phyloP scores from a whole-genome alignment of 2,888 invertebrate species.

The Chelonus formosanus region DNA sequence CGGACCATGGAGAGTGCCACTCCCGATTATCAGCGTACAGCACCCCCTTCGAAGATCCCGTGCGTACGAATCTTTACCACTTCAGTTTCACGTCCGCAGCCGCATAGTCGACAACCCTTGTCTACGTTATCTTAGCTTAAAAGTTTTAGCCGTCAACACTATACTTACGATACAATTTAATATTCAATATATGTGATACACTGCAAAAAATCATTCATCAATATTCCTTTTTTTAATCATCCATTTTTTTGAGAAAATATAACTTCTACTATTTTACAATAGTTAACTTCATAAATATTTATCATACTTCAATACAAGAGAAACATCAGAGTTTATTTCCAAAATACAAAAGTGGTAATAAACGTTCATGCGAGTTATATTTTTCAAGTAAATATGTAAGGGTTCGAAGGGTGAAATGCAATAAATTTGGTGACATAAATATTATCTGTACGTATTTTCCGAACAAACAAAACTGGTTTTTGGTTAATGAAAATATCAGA shows the following conservation, averaged over 20 bases:
- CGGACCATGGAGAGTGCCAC: conserved; percentile 44
- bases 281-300: too few relatives aligned
- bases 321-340: too few relatives aligned
- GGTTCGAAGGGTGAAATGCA: neutral
- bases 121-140: conserved; percentile 35
- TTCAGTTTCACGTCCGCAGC: conserved; percentile 63
- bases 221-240: too few relatives aligned
- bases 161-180: neutral
- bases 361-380: neutral
- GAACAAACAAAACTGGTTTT: too few relatives aligned
- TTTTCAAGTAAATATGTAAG: conserved; percentile 1
- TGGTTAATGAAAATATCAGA: too few relatives aligned
- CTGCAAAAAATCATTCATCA: too few relatives aligned
- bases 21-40: conserved; percentile 46
- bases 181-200: neutral
- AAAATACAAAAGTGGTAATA: too few relatives aligned
- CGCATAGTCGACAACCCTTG: conserved; percentile 56
- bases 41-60: conserved; percentile 51
- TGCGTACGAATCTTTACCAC: conserved; percentile 51
- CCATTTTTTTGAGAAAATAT: neutral
- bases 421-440: too few relatives aligned
- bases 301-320: too few relatives aligned
- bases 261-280: neutral
- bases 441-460: too few relatives aligned
- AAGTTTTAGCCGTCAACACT: conserved; percentile 17